Conservation (phyloP, 2,888 invertebrate genomes). For the Parnassius smintheus region DNA sequence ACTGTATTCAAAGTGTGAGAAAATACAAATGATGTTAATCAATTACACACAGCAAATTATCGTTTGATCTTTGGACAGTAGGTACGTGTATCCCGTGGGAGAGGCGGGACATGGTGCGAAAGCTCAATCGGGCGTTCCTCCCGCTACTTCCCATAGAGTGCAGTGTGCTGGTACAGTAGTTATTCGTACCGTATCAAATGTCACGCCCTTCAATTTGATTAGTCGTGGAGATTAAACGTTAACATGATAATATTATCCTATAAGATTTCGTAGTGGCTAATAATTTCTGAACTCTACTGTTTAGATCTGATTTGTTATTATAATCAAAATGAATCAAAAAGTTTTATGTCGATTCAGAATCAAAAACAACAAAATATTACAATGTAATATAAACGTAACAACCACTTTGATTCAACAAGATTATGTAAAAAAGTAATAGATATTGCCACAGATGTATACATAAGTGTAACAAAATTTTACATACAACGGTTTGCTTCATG, state of each 20-base stretch:
- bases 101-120: constrained; percentile 47
- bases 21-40: constrained; percentile 45
- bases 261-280: neutral
- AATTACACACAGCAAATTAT: constrained; percentile 45
- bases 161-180: constrained; percentile 41
- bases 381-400: too few species aligned
- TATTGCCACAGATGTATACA: too few species aligned
- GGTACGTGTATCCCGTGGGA: constrained; percentile 48
- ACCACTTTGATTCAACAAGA: too few species aligned
- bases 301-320: too few species aligned
- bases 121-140: constrained; percentile 48
- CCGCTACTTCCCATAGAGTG: constrained; percentile 48
- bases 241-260: constrained; percentile 29
- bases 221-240: constrained; percentile 29
- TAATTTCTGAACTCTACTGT: too few species aligned
- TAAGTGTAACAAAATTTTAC: too few species aligned
- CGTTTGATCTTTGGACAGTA: constrained; percentile 40
- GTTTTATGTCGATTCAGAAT: too few species aligned
- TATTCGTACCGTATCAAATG: constrained; percentile 58
- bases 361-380: too few species aligned
- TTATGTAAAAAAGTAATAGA: too few species aligned
- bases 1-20: constrained; percentile 19
- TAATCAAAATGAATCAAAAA: too few species aligned
- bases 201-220: constrained; percentile 50
- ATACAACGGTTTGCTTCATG: too few species aligned